phyloP scores from a whole-genome alignment of 2,113 vertebrate genomes.

The Pterocles orientalis region DNA sequence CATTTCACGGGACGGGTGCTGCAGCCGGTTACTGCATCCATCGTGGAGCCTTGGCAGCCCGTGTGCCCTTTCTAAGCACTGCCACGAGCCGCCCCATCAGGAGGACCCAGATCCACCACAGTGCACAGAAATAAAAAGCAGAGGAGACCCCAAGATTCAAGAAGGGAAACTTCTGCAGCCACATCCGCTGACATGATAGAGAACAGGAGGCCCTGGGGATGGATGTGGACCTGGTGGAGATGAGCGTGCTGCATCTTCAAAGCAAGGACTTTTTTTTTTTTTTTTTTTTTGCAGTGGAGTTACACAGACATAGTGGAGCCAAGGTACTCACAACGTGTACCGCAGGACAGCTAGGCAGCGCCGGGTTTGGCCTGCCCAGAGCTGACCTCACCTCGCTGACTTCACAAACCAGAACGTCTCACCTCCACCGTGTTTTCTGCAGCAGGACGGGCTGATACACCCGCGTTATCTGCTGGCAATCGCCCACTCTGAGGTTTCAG shows the following conservation, averaged over 20 bases:
- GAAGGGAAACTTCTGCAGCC: neutral
- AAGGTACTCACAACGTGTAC: rapidly evolving
- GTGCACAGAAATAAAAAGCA: neutral
- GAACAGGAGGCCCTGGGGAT: neutral
- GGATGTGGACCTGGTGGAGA: neutral
- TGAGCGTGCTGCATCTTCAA: rapidly evolving
- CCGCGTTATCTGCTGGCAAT: neutral
- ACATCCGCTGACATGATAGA: rapidly evolving
- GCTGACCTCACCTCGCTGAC: neutral
- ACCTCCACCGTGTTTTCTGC: neutral
- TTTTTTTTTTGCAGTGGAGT: neutral
- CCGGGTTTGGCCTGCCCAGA: neutral
- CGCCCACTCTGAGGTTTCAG: neutral
- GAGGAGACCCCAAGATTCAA: neutral
- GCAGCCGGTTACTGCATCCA: neutral
- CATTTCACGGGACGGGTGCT: neutral
- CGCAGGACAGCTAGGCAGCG: neutral
- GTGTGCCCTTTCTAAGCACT: neutral
- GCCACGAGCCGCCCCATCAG: neutral
- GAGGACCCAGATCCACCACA: neutral
- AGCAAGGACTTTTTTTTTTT: neutral
- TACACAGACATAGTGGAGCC: neutral
- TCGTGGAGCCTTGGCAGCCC: neutral
- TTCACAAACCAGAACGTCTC: neutral
- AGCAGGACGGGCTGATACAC: neutral